A percentile compares a stretch with the other conserved stretches of the same genome.
Conservation (phyloP, 1,140 invertebrate species). For the Druon quercuslanigerum region DNA sequence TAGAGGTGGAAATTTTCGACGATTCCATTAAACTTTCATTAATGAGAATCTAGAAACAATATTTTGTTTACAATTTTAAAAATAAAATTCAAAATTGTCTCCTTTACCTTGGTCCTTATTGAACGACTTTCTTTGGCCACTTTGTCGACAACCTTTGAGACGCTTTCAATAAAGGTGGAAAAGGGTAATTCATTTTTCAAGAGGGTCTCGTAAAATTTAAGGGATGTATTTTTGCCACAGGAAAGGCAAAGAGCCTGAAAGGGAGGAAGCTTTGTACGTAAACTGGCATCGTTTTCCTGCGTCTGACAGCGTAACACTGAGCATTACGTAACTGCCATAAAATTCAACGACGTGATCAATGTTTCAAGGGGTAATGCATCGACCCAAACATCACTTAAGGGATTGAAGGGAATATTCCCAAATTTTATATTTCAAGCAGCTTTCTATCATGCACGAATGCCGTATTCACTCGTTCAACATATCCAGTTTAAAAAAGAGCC, state of each 20-base stretch:
- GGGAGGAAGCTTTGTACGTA: constrained; percentile 14
- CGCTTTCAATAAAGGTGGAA: neutral
- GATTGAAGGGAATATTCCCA: constrained; percentile 12
- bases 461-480: too few relatives aligned
- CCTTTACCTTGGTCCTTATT: too few relatives aligned
- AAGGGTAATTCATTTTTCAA: constrained; percentile 24
- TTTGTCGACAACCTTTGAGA: neutral
- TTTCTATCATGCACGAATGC: too few relatives aligned
- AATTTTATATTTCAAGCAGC: too few relatives aligned
- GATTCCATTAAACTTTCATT: too few relatives aligned
- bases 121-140: neutral
- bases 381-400: constrained; percentile 20
- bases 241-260: constrained; percentile 14
- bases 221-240: constrained; percentile 11
- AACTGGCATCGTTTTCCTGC: constrained; percentile 27
- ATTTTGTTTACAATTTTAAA: too few relatives aligned
- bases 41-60: too few relatives aligned
- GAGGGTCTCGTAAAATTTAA: constrained; percentile 26
- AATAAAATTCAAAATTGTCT: too few relatives aligned
- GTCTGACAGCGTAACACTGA: constrained; percentile 6
- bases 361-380: constrained; percentile 26
- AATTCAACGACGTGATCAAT: constrained; percentile 28
- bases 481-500: too few relatives aligned
- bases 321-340: constrained; percentile 12
- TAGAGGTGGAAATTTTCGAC: too few relatives aligned